A percentile compares a stretch with the other conserved stretches of the same genome.
These are phyloP conservation scores for Chionoecetes opilio DNA, from an alignment of 1,140 invertebrate species.

Conservation along the genomic window DNA sequence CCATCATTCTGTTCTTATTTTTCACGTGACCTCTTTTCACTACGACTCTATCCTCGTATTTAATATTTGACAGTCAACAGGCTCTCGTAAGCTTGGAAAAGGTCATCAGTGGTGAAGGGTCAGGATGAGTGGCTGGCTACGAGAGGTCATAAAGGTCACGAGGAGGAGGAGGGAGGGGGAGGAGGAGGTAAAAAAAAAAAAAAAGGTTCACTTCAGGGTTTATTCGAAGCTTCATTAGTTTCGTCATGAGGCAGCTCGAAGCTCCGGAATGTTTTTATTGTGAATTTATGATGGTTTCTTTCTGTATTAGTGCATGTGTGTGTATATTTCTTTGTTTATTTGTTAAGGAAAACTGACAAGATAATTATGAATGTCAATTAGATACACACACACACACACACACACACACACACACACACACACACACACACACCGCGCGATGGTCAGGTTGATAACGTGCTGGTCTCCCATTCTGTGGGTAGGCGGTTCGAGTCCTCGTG, in stretches of 20 bases:
- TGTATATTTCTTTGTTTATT: too few species aligned
- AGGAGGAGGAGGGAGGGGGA: not conserved
- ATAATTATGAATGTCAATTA: not conserved
- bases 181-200: not conserved
- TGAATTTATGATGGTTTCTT: not conserved
- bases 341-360: too few species aligned
- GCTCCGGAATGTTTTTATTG: not conserved
- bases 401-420: conserved; percentile 40
- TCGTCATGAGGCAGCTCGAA: not conserved
- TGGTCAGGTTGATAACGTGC: not conserved
- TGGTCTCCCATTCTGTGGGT: too few species aligned
- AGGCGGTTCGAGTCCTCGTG: too few species aligned
- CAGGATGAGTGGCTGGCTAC: not conserved
- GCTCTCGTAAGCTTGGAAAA: not conserved
- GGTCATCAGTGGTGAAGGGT: not conserved
- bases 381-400: not conserved
- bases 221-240: not conserved
- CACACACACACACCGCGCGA: not conserved
- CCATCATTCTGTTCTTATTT: too few species aligned
- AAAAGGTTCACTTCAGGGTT: not conserved
- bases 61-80: too few species aligned
- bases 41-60: too few species aligned
- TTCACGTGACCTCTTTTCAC: too few species aligned
- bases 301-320: too few species aligned
- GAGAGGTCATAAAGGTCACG: not conserved